A percentile compares a stretch with the other conserved stretches of the same genome.
phyloP scores from a whole-genome alignment of 2,113 vertebrate species.

The Chrysochloris asiatica region DNA sequence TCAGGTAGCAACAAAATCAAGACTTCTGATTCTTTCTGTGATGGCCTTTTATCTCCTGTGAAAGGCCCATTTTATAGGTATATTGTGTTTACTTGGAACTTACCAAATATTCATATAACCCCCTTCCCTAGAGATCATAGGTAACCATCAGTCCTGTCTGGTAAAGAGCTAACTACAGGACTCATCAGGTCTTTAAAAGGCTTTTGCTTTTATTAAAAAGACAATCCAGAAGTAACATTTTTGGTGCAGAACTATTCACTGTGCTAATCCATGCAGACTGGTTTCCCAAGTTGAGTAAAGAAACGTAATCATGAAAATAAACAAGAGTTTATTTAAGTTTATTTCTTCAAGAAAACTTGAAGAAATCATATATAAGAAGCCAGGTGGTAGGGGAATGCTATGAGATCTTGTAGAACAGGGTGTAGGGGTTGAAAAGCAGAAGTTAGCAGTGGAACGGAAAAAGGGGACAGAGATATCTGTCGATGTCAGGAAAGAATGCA shows the following conservation, averaged over 20 bases:
- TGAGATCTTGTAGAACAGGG: background rate
- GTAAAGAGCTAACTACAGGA: slow-evolving; percentile 20
- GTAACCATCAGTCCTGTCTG: slow-evolving; percentile 13
- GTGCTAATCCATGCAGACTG: background rate
- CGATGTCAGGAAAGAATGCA: background rate
- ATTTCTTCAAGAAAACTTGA: no score
- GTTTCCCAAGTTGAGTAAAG: slow-evolving; percentile 14
- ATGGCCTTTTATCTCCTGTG: background rate
- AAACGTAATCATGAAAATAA: background rate
- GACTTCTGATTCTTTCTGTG: background rate
- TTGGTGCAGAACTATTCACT: background rate
- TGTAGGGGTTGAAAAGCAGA: background rate
- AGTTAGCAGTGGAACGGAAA: background rate
- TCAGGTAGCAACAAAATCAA: background rate
- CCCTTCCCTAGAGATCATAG: background rate
- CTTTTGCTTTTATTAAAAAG: slow-evolving; percentile 37
- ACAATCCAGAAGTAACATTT: slow-evolving; percentile 17
- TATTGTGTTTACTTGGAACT: slow-evolving; percentile 35
- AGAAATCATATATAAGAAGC: background rate
- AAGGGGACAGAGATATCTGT: background rate
- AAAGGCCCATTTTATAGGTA: slow-evolving; percentile 11
- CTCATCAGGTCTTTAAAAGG: slow-evolving; percentile 5
- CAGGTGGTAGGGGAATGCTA: background rate
- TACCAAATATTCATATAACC: background rate
- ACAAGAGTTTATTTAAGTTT: slow-evolving; percentile 20